Evolutionary conservation across 2,113 vertebrate genomes (phyloP).

Genomic region (Gymnocephalus cernua): DNA sequence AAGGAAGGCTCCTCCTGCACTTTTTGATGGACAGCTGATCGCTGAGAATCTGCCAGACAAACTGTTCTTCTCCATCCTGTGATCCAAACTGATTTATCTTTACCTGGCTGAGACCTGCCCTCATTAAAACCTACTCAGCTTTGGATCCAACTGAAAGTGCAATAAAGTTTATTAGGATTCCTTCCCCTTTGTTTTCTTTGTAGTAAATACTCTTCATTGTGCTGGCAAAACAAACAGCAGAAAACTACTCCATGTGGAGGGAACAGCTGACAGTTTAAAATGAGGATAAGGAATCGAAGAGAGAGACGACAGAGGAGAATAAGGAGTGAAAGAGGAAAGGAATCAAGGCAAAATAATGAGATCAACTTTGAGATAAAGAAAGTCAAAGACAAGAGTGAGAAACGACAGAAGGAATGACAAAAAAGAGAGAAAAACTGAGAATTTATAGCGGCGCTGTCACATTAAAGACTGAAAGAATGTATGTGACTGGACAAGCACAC

Average conservation of each 20-base stretch:
- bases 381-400: not conserved
- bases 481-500: not conserved
- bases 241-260: constrained; percentile 52
- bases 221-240: constrained; percentile 27
- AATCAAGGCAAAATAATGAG: not conserved
- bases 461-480: constrained; percentile 4
- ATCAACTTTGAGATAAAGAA: not conserved
- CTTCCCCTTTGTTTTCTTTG: constrained; percentile 47
- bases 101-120: not conserved
- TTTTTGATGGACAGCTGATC: not conserved
- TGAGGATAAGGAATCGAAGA: not conserved
- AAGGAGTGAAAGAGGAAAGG: not conserved
- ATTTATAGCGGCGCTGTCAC: not conserved
- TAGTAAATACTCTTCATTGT: constrained; percentile 57
- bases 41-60: not conserved
- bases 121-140: constrained; percentile 15
- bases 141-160: not conserved
- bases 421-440: not conserved
- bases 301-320: not conserved
- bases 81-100: constrained; percentile 1
- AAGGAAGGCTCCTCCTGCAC: not conserved
- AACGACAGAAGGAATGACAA: not conserved
- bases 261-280: not conserved
- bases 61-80: not conserved
- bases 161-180: constrained; percentile 45